Evolutionary conservation across 1,140 invertebrate genomes (phyloP).

Genomic region (Leucophenga varia): DNA sequence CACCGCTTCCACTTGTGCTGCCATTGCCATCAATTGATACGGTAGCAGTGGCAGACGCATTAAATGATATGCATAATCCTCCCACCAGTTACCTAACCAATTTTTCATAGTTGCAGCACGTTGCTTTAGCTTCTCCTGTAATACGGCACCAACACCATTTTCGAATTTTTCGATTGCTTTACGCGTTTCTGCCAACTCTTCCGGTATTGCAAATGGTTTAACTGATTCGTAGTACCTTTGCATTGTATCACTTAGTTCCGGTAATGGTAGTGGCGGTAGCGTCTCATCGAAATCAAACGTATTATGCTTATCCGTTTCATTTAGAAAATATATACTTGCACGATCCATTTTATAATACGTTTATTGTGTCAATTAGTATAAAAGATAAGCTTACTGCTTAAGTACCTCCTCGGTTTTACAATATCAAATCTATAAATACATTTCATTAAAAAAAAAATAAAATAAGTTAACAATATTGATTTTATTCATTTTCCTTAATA

Average conservation of each 20-base stretch:
- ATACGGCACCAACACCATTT: conserved; percentile 58
- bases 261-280: conserved; percentile 67
- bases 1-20: conserved; percentile 31
- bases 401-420: too few relatives aligned
- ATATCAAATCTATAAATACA: too few relatives aligned
- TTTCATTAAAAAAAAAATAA: too few relatives aligned
- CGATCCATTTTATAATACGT: conserved; percentile 51
- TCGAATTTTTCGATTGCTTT: conserved; percentile 62
- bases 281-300: conserved; percentile 52
- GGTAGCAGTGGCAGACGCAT: conserved; percentile 66
- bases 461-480: too few relatives aligned
- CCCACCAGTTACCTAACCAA: conserved; percentile 69
- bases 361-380: too few relatives aligned
- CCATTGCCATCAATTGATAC: conserved; percentile 52
- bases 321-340: conserved; percentile 36
- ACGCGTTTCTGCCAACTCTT: conserved; percentile 59
- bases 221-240: conserved; percentile 65
- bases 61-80: conserved; percentile 71
- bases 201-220: conserved; percentile 60
- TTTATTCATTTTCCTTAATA: too few relatives aligned
- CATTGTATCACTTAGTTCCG: conserved; percentile 66
- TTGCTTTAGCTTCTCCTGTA: conserved; percentile 68
- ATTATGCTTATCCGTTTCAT: conserved; percentile 35
- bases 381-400: too few relatives aligned
- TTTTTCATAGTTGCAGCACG: conserved; percentile 57